Evolutionary conservation across 2,113 vertebrate species (phyloP).

Genomic region (Cyphomyrus discorhynchus): DNA sequence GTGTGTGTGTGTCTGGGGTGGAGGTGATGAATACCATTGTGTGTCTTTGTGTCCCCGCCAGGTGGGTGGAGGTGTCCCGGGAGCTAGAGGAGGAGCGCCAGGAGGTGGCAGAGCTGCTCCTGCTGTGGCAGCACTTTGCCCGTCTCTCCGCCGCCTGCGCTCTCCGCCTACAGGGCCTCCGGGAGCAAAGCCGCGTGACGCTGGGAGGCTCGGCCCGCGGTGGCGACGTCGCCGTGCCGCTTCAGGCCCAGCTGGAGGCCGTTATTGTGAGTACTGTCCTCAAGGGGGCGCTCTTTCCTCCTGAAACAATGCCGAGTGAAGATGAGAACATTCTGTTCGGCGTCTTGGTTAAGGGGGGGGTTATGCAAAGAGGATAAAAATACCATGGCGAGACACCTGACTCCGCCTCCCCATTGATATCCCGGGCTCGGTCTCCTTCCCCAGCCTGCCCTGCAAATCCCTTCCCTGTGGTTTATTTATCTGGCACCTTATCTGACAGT

Average conservation of each 20-base stretch:
- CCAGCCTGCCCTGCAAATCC: neutral
- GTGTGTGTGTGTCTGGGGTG: neutral
- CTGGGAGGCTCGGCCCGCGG: slow-evolving; percentile 34
- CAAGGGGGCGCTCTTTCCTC: neutral
- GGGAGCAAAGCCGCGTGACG: slow-evolving; percentile 47
- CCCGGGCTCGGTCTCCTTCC: neutral
- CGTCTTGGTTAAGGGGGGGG: neutral
- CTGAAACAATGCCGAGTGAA: neutral
- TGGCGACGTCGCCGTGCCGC: slow-evolving; percentile 44
- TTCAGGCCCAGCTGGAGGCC: slow-evolving; percentile 47
- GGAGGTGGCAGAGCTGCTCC: slow-evolving; percentile 44
- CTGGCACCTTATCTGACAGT: neutral
- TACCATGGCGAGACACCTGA: neutral
- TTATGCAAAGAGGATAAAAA: neutral
- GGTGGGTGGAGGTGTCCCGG: slow-evolving; percentile 64
- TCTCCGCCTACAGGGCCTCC: slow-evolving; percentile 48
- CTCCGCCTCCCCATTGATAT: neutral
- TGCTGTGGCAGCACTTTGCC: slow-evolving; percentile 59
- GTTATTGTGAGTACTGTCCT: slow-evolving; percentile 54
- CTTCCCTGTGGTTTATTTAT: neutral
- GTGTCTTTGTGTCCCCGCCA: slow-evolving; percentile 37
- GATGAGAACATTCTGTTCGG: slow-evolving; percentile 8
- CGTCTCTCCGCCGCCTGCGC: slow-evolving; percentile 35
- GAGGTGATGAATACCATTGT: neutral
- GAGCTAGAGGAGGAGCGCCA: slow-evolving; percentile 53